phyloP scores from a whole-genome alignment of 2,888 invertebrate species.

The Aquatica leii region DNA sequence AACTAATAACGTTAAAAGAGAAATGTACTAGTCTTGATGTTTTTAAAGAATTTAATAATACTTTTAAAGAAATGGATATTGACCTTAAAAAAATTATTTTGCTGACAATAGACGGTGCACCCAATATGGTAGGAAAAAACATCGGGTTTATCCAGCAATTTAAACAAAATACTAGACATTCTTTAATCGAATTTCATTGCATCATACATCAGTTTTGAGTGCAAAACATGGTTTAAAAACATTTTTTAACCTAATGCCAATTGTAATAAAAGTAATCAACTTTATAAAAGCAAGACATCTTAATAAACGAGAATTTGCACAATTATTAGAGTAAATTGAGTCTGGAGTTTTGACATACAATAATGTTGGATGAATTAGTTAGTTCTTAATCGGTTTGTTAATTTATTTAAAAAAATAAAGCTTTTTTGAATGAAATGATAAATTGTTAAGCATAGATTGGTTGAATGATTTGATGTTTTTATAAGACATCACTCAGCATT shows the following conservation, averaged over 20 bases:
- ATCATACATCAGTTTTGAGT: conserved; percentile 27
- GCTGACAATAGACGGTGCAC: no score
- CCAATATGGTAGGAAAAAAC: conserved; percentile 27
- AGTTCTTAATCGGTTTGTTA: no score
- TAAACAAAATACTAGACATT: no score
- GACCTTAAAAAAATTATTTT: no score
- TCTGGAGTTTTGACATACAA: no score
- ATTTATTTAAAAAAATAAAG: conserved; percentile 22
- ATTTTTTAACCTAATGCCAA: conserved; percentile 30
- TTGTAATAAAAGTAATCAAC: conserved; percentile 35
- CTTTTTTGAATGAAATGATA: conserved; percentile 17
- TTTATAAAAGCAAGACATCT: conserved; percentile 32
- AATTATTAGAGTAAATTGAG: no score
- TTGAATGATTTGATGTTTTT: conserved; percentile 24
- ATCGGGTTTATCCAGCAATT: conserved; percentile 22
- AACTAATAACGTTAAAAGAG: conserved; percentile 29
- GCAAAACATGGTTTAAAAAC: conserved; percentile 30
- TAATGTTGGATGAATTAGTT: no score
- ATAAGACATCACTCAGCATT: conserved; percentile 17
- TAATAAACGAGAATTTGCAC: conserved; percentile 29
- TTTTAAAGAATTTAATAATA: conserved; percentile 29
- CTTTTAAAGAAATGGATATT: no score
- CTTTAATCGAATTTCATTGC: conserved; percentile 25
- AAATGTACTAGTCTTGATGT: conserved; percentile 30
- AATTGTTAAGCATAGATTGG: conserved; percentile 20